Evolutionary conservation across 2,888 invertebrate species (phyloP).

Genomic region (Spilosoma lubricipeda): DNA sequence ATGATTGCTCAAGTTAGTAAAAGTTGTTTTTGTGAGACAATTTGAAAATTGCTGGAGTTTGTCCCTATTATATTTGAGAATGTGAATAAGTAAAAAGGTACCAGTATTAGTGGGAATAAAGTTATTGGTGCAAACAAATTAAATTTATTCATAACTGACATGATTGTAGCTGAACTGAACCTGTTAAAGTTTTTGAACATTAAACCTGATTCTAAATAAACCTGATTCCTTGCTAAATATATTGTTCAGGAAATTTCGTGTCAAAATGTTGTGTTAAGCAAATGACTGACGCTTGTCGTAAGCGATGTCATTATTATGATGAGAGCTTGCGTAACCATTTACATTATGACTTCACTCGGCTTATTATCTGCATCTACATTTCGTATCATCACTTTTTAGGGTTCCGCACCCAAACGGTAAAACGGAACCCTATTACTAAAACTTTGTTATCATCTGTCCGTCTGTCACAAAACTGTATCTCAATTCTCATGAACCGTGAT

Average conservation of each 20-base stretch:
- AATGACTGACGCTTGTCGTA: not conserved
- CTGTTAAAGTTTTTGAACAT: not conserved
- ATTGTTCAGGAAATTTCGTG: too few relatives aligned
- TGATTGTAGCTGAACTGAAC: not conserved
- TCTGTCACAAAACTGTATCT: not conserved
- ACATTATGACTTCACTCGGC: slow-evolving; percentile 9
- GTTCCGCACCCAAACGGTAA: too few relatives aligned
- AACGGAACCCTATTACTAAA: too few relatives aligned
- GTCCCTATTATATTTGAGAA: not conserved
- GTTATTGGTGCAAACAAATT: not conserved
- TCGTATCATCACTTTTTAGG: not conserved
- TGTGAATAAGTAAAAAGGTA: not conserved
- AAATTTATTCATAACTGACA: not conserved
- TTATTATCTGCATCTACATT: not conserved
- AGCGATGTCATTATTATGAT: slow-evolving; percentile 26
- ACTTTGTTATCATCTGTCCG: too few relatives aligned
- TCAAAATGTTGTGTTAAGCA: not conserved
- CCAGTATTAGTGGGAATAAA: not conserved
- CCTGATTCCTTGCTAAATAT: not conserved
- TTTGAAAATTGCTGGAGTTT: not conserved
- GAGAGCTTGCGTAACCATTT: slow-evolving; percentile 18
- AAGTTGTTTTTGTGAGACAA: too few relatives aligned
- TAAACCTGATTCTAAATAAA: not conserved
- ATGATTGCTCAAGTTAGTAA: not conserved
- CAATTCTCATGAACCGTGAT: too few relatives aligned